Conservation (phyloP, 2,797 vertebrate genomes). For the Malurus splendens region DNA sequence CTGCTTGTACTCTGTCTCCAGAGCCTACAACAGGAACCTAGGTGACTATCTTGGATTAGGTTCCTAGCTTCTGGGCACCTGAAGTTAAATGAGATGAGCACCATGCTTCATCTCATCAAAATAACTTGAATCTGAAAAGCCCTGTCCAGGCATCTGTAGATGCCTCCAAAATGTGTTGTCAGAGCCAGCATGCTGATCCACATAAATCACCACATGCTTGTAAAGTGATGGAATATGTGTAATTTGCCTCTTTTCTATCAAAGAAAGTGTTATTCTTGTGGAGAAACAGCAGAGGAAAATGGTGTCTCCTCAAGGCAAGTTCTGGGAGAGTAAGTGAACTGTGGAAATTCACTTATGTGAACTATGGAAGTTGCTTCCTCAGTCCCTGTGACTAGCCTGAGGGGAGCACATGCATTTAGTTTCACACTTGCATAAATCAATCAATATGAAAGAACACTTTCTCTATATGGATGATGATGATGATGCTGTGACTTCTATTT, state of each 20-base stretch:
- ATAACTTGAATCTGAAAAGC: background rate
- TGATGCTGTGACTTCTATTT: conserved; percentile 25
- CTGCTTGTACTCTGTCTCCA: background rate
- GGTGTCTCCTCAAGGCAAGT: background rate
- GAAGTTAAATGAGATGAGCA: background rate
- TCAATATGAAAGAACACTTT: background rate
- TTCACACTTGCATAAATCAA: background rate
- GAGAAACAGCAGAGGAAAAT: background rate
- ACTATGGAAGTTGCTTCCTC: background rate
- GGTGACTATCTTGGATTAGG: background rate
- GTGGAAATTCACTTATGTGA: background rate
- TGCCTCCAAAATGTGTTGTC: background rate
- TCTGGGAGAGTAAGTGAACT: background rate
- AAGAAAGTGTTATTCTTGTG: background rate
- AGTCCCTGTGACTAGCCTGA: background rate
- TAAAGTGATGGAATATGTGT: background rate
- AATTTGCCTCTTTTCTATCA: background rate
- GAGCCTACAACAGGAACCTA: background rate
- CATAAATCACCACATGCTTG: background rate
- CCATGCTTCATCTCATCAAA: background rate
- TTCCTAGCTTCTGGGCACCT: background rate
- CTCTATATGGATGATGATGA: background rate
- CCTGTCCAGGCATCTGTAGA: background rate
- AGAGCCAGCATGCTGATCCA: background rate
- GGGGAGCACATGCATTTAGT: background rate